Conservation (phyloP, 2,797 vertebrate genomes). For the Etheostoma nigrum region DNA sequence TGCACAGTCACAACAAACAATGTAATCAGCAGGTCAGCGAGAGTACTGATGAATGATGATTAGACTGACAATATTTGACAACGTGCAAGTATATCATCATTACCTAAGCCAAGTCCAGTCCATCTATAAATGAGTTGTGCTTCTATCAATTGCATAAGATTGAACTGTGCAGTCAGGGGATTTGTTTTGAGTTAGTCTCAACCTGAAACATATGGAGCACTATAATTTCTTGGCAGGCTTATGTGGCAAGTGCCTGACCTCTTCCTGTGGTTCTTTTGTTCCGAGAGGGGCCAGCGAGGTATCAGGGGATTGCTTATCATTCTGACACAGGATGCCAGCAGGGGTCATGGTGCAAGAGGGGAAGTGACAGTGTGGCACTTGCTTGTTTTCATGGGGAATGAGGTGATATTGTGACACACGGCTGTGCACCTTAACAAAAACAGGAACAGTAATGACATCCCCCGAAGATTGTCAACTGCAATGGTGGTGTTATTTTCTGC, state of each 20-base stretch:
- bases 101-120: slow-evolving; percentile 47
- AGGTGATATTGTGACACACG: slow-evolving; percentile 72
- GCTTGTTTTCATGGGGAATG: slow-evolving; percentile 78
- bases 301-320: slow-evolving; percentile 81
- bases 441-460: slow-evolving; percentile 68
- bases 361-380: slow-evolving; percentile 78
- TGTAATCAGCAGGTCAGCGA: slow-evolving; percentile 51
- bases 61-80: slow-evolving; percentile 68
- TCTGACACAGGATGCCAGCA: slow-evolving; percentile 82
- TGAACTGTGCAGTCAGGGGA: slow-evolving; percentile 51
- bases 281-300: slow-evolving; percentile 59
- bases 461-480: slow-evolving; percentile 47
- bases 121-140: slow-evolving; percentile 62
- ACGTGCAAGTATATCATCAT: slow-evolving; percentile 63
- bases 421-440: slow-evolving; percentile 69
- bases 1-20: slow-evolving; percentile 68
- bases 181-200: slow-evolving; percentile 76
- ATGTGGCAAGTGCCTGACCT: slow-evolving; percentile 71
- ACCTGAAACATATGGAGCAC: slow-evolving; percentile 77
- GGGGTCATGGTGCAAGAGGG: slow-evolving; percentile 76
- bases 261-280: slow-evolving; percentile 82
- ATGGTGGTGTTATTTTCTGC: slow-evolving; percentile 34
- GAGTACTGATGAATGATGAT: slow-evolving; percentile 58
- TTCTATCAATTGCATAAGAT: slow-evolving; percentile 68
- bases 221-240: slow-evolving; percentile 75